Evolutionary conservation across 1,140 invertebrate genomes (phyloP).

Genomic region (Solenopsis fugax): DNA sequence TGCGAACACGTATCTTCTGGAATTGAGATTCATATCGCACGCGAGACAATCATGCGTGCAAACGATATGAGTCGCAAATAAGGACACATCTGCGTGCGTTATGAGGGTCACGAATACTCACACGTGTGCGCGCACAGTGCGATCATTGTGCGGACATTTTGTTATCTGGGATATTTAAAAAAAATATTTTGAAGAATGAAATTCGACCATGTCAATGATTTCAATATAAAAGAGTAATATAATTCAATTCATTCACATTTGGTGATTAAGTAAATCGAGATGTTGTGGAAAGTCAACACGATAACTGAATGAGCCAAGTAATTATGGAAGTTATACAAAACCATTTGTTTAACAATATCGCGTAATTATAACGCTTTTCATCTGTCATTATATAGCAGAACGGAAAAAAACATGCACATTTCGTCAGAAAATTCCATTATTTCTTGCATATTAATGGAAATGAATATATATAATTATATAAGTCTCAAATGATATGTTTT

Average conservation of each 20-base stretch:
- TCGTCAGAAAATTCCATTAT: not conserved
- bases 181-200: not conserved
- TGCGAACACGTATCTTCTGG: too few relatives aligned
- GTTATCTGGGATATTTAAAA: not conserved
- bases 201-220: not conserved
- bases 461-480: not conserved
- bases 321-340: slow-evolving; percentile 8
- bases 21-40: too few relatives aligned
- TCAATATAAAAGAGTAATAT: not conserved
- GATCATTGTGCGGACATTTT: too few relatives aligned
- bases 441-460: not conserved
- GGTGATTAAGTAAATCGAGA: not conserved
- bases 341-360: slow-evolving; percentile 1
- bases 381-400: not conserved
- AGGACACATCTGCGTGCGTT: too few relatives aligned
- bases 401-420: not conserved
- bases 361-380: not conserved
- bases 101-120: too few relatives aligned
- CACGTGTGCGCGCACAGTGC: too few relatives aligned
- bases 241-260: not conserved
- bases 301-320: not conserved
- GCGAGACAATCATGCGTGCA: too few relatives aligned
- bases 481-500: not conserved
- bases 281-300: not conserved
- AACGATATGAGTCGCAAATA: too few relatives aligned